Evolutionary conservation across 2,888 invertebrate genomes (phyloP), one percentile per base, ranked within the genome.

Genomic region (Cerceris rybyensis): DNA sequence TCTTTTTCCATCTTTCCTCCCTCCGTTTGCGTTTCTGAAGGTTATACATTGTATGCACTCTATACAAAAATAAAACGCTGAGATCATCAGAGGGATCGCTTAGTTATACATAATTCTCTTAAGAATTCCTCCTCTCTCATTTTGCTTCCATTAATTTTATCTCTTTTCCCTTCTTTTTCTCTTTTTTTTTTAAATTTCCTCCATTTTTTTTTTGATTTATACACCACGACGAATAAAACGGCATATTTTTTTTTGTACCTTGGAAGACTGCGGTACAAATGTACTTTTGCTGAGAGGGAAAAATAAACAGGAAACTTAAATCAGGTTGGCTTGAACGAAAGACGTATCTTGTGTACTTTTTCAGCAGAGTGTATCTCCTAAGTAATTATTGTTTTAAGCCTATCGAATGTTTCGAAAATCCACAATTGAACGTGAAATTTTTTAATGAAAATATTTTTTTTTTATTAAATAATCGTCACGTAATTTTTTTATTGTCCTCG

Each of bases 21-120:
- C 73, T 71, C 78, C 69, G 70, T 72, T 77, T 81, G 80, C 74
- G 67, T 82, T 88, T 82, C 83, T 83, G 86, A 86, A 87, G 88
- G 83, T 86, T 87, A 88, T 86, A 87, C 83, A 71, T 82, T 86
- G 88, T 87, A 88, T 85, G 88, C 87, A 85, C 86, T 88, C 88
- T 90, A 88, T 91, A 90, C 88, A 92, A 92, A 92, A 92, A 92
- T 91, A 91, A 91, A 91, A 91, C 85, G 87, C 87, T 88, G 89
- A 89, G 89, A 90, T 90, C 89, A 88, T 88, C 87, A 88, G 85
- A 87, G 86, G 81, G 85, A 84, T 88, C 85, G 86, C 85, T 86
- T 88, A 88, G 71, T 86, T 88, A 85, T 87, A 85, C 86, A 90
- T 80, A 86, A 83, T 76, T 84, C 81, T 82, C 78, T 60, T 83